These are phyloP conservation scores for Sciurus carolinensis DNA, from an alignment of 2,797 vertebrate genomes.

Conservation along the genomic window DNA sequence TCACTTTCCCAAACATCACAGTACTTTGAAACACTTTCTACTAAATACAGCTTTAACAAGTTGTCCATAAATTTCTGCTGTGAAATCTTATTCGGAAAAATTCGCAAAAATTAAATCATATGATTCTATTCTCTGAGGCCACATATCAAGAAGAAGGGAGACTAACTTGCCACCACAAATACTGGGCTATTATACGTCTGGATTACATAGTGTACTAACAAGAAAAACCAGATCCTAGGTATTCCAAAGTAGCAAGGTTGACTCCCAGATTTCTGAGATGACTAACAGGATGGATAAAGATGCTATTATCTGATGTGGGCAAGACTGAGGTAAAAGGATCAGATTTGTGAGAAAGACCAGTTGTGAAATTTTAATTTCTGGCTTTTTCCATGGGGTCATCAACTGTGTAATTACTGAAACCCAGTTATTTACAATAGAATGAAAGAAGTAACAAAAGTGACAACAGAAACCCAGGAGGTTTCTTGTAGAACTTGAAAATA, in stretches of 20 bases:
- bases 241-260: not conserved
- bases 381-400: constrained; percentile 7
- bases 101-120: constrained; percentile 9
- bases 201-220: not conserved
- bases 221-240: not conserved
- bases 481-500: constrained; percentile 39
- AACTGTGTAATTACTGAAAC: constrained; percentile 25
- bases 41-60: constrained; percentile 18
- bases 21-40: not conserved
- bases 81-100: constrained; percentile 38
- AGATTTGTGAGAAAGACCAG: not conserved
- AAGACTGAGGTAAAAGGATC: not conserved
- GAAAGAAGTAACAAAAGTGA: not conserved
- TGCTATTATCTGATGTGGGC: not conserved
- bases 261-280: not conserved
- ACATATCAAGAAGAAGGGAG: constrained; percentile 11
- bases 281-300: not conserved
- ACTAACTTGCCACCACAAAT: not conserved
- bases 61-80: not conserved
- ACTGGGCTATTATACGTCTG: not conserved
- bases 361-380: constrained; percentile 50
- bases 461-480: not conserved
- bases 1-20: constrained; percentile 23
- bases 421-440: constrained; percentile 43
- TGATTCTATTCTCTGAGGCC: not conserved